A percentile compares a stretch with the other conserved stretches of the same genome.
Evolutionary conservation across 2,888 invertebrate species (phyloP).

Genomic region (Oscheius myriophilus): DNA sequence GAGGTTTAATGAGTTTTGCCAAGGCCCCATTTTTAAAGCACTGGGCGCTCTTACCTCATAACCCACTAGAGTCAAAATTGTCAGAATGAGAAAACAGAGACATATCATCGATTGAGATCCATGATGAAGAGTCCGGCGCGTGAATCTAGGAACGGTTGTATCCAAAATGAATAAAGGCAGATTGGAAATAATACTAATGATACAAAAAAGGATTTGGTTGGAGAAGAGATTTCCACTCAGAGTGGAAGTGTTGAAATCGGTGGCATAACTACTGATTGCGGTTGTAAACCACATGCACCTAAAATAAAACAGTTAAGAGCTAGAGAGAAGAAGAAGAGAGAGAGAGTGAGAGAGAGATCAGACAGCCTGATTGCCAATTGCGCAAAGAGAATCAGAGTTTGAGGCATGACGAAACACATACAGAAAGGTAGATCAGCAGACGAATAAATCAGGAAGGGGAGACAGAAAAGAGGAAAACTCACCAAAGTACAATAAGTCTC

Average conservation of each 20-base stretch:
- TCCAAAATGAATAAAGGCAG: slow-evolving; percentile 65
- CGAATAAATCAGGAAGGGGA: no score
- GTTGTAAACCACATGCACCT: slow-evolving; percentile 61
- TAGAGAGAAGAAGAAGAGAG: no score
- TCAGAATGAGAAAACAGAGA: slow-evolving; percentile 62
- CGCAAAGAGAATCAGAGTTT: no score
- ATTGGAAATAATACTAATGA: slow-evolving; percentile 65
- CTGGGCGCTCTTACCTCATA: slow-evolving; percentile 40
- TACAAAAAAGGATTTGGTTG: slow-evolving; percentile 68
- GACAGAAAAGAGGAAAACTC: no score
- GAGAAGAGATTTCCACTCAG: slow-evolving; percentile 65
- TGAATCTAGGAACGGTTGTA: slow-evolving; percentile 60
- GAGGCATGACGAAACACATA: no score
- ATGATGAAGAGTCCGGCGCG: slow-evolving; percentile 66
- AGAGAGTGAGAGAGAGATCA: no score
- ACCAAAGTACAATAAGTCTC: slow-evolving; percentile 65
- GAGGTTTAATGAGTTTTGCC: no score
- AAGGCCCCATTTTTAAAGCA: background rate
- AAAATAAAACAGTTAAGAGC: no score
- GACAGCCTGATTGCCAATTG: no score
- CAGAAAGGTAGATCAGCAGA: no score
- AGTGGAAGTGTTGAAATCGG: slow-evolving; percentile 64
- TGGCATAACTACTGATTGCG: slow-evolving; percentile 65
- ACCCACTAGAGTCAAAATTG: slow-evolving; percentile 53
- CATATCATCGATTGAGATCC: slow-evolving; percentile 61